phyloP scores from a whole-genome alignment of 2,113 vertebrate genomes.

The Hypocryptadius cinnamomeus region DNA sequence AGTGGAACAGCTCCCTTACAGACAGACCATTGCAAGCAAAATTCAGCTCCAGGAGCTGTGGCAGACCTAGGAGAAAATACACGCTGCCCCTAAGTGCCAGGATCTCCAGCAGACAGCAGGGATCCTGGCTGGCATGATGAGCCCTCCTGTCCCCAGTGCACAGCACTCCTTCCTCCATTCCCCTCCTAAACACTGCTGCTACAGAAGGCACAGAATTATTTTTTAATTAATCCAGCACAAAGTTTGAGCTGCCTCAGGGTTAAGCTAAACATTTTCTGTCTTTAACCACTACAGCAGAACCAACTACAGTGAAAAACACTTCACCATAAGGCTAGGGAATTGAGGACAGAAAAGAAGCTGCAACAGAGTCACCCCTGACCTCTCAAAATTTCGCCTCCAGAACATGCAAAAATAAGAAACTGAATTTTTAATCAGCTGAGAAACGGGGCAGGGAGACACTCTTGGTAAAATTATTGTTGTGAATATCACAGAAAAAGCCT shows the following conservation, averaged over 20 bases:
- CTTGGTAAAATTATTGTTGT: neutral
- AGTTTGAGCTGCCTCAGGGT: neutral
- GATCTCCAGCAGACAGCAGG: fast-evolving
- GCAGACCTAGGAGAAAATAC: neutral
- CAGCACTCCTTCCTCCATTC: neutral
- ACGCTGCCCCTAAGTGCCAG: fast-evolving
- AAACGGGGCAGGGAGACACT: neutral
- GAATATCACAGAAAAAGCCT: neutral
- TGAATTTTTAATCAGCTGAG: neutral
- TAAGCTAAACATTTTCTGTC: neutral
- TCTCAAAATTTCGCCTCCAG: neutral
- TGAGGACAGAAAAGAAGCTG: neutral
- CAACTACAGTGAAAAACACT: neutral
- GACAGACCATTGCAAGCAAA: neutral
- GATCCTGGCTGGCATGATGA: neutral
- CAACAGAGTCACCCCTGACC: neutral
- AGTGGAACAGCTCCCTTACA: neutral
- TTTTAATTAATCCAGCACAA: conserved; percentile 19
- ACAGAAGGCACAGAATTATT: neutral
- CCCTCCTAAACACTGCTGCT: neutral
- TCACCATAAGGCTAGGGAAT: neutral
- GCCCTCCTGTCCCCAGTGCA: neutral
- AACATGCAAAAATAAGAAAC: neutral
- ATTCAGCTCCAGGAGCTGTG: neutral
- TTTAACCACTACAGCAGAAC: neutral